Evolutionary conservation across 1,140 invertebrate species (phyloP), one percentile per base, ranked within the genome.

Genomic region (Steinernema khuongi): DNA sequence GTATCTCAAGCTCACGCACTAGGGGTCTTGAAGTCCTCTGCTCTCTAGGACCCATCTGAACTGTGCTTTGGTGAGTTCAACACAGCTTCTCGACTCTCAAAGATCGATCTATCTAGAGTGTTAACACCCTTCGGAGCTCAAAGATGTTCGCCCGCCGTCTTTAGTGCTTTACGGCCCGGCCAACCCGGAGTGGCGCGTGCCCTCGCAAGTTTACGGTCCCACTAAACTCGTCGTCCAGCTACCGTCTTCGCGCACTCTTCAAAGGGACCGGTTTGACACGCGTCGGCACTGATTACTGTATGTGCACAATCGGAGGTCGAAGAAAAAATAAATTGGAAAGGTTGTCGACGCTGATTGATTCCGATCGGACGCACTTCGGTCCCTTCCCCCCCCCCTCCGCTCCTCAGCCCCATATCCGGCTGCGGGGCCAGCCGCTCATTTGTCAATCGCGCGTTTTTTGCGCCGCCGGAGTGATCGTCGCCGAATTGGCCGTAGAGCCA

Each of bases 301-400:
- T 26, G 50, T 26, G 36, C n/a, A 60, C 50, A 60, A 60, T 60
- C 50, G 26, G 19, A 14, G 50, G 19, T 4, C 36, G 50, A 60
- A 60, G 50, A 60, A 60, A 60, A 60, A 60, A 60, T 60, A 60
- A 60, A 60, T 60, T 60, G 50, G 19, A 60, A 60, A 60, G 14
- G 36, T 41, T 60, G 50, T 60, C 50, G 50, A 60, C 26, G 50
- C 50, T 60, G 50, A 60, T 60, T 60, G 50, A 60, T 60, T 60
- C 19, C 50, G 50, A 60, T 60, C 50, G 50, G 11, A 11, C 11
- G 50, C 50, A 22, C 4, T 60, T 26, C 50, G 11, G 11, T 22
- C 22, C 19, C 11, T 11, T 4, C 14, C 50, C 50, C 4, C 50
- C 19, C 11, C 4, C 50, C 50, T 22, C 50, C n/a, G n/a, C n/a